Evolutionary conservation across 2,888 invertebrate species (phyloP).

Genomic region (Phyto melanocephala): DNA sequence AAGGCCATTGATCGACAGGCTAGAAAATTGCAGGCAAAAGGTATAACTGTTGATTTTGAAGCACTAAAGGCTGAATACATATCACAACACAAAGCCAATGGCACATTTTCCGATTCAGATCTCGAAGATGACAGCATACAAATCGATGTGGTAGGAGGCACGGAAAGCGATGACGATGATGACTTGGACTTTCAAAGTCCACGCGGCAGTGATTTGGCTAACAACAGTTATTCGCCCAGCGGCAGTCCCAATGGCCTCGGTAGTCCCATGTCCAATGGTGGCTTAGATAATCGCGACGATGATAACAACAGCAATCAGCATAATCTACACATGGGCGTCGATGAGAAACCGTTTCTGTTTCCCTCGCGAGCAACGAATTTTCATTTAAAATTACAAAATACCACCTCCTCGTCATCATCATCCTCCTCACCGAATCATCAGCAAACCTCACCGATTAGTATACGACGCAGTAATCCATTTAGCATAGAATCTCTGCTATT

Average conservation of each 20-base stretch:
- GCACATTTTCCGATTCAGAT: slow-evolving; percentile 83
- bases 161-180: slow-evolving; percentile 85
- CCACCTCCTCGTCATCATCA: slow-evolving; percentile 66
- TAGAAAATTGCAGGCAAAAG: slow-evolving; percentile 93
- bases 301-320: slow-evolving; percentile 62
- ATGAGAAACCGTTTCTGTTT: slow-evolving; percentile 65
- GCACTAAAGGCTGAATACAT: slow-evolving; percentile 91
- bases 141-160: slow-evolving; percentile 91
- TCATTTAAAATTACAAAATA: slow-evolving; percentile 66
- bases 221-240: slow-evolving; percentile 69
- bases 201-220: slow-evolving; percentile 70
- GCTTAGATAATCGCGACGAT: slow-evolving; percentile 64
- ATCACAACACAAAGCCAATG: slow-evolving; percentile 84
- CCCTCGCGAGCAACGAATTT: slow-evolving; percentile 67
- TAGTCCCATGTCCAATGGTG: slow-evolving; percentile 67
- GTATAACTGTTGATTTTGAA: slow-evolving; percentile 92
- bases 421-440: slow-evolving; percentile 73
- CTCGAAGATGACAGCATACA: slow-evolving; percentile 85
- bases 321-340: slow-evolving; percentile 41
- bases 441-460: slow-evolving; percentile 81
- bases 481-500: slow-evolving; percentile 93
- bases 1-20: slow-evolving; percentile 96
- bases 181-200: slow-evolving; percentile 80
- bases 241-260: slow-evolving; percentile 69
- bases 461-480: slow-evolving; percentile 86